Conservation (phyloP, 53 echinoderm and acorn worm species). For the Actinopyga echinites region DNA sequence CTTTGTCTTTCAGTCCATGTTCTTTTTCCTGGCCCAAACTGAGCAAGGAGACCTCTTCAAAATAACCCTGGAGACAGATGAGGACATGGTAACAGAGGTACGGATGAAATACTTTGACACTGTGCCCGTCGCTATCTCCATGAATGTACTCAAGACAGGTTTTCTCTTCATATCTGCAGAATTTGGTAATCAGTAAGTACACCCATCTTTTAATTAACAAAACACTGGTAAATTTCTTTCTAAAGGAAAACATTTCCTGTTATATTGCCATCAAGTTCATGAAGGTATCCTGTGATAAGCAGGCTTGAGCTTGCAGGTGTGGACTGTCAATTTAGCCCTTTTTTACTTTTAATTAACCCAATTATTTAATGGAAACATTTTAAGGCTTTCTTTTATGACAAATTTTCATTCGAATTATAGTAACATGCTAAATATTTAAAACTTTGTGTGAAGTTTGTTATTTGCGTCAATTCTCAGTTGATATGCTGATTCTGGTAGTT, state of each 20-base stretch:
- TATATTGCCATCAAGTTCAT: background rate
- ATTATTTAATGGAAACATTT: too few species aligned
- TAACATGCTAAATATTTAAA: too few species aligned
- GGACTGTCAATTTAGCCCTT: too few species aligned
- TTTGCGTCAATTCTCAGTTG: too few species aligned
- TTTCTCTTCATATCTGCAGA: constrained; percentile 93
- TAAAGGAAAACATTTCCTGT: background rate
- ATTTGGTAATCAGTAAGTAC: constrained; percentile 98
- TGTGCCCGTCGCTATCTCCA: constrained; percentile 82
- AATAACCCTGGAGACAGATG: constrained; percentile 97
- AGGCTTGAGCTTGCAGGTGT: too few species aligned
- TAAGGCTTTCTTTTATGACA: too few species aligned
- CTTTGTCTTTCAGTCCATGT: constrained; percentile 79
- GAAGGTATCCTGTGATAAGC: background rate
- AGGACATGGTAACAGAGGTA: constrained; percentile 99
- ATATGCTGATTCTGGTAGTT: too few species aligned
- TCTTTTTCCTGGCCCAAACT: constrained; percentile 96
- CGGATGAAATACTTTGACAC: constrained; percentile 99
- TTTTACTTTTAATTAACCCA: too few species aligned
- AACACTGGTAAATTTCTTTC: background rate
- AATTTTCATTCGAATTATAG: too few species aligned
- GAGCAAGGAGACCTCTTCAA: constrained; percentile 99
- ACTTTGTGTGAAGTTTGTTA: too few species aligned
- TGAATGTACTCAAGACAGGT: constrained; percentile 96
- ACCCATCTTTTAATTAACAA: background rate